Percentiles rank a stretch among this genome's conserved stretches.
phyloP scores from a whole-genome alignment of 1,140 invertebrate genomes.

The Drosophila navojoa region DNA sequence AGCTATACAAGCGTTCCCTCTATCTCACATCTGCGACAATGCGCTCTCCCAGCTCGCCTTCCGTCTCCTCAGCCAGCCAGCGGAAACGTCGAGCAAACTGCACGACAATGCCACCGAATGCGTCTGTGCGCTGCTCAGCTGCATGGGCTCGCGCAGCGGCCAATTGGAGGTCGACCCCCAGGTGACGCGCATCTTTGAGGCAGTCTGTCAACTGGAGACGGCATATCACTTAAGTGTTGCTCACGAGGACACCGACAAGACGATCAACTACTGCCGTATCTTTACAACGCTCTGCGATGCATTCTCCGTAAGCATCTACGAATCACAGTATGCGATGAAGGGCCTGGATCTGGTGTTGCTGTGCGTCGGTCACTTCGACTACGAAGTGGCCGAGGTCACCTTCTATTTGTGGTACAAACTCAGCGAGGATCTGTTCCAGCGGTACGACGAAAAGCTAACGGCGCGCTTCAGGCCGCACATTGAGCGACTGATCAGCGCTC shows the following conservation, averaged over 20 bases:
- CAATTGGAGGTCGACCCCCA: slow-evolving; percentile 84
- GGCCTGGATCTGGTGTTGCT: slow-evolving; percentile 94
- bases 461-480: slow-evolving; percentile 94
- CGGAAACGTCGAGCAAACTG: slow-evolving; percentile 87
- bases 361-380: slow-evolving; percentile 98
- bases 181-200: slow-evolving; percentile 91
- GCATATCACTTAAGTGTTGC: slow-evolving; percentile 96
- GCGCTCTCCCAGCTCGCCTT: slow-evolving; percentile 89
- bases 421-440: slow-evolving; percentile 96
- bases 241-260: slow-evolving; percentile 95
- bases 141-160: slow-evolving; percentile 88
- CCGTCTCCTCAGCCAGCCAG: slow-evolving; percentile 87
- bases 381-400: slow-evolving; percentile 98
- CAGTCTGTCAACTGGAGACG: slow-evolving; percentile 91
- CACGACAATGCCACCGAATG: slow-evolving; percentile 97
- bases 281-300: slow-evolving; percentile 98
- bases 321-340: slow-evolving; percentile 92
- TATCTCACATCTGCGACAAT: slow-evolving; percentile 88
- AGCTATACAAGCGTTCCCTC: slow-evolving; percentile 88
- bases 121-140: slow-evolving; percentile 92
- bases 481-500: slow-evolving; percentile 92
- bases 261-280: slow-evolving; percentile 96
- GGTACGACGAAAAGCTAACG: slow-evolving; percentile 91
- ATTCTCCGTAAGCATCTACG: slow-evolving; percentile 93
- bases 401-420: slow-evolving; percentile 98